phyloP scores from a whole-genome alignment of 2,888 invertebrate species.

The Thumatha senex region DNA sequence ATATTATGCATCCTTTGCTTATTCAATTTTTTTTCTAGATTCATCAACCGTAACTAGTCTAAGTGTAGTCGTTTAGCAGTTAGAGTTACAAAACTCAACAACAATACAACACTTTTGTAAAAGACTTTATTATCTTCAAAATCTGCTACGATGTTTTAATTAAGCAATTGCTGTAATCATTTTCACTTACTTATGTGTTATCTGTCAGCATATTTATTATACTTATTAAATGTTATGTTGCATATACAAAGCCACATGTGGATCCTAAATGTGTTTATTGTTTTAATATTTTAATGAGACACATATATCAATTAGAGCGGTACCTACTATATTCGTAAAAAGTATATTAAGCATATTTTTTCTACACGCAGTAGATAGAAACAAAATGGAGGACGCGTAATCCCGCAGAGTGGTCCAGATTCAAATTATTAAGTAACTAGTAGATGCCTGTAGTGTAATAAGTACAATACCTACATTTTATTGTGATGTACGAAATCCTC shows the following conservation, averaged over 20 bases:
- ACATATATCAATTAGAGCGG: conserved; percentile 28
- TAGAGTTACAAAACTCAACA: no score
- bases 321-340: conserved; percentile 11
- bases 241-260: conserved; percentile 6
- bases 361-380: not conserved
- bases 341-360: not conserved
- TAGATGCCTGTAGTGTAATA: no score
- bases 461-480: no score
- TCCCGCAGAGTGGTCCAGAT: no score
- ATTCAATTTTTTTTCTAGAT: no score
- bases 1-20: no score
- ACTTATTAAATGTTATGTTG: conserved; percentile 2
- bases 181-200: conserved; percentile 7
- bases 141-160: conserved; percentile 3
- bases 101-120: no score
- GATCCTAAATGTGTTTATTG: conserved; percentile 30
- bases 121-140: not conserved
- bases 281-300: conserved; percentile 30
- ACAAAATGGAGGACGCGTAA: not conserved
- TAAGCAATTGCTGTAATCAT: conserved; percentile 4
- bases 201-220: conserved; percentile 9
- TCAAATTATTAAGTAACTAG: no score
- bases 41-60: no score
- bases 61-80: no score
- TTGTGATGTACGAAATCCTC: no score